Evolutionary conservation across 1,140 invertebrate genomes (phyloP).

Genomic region (Gonioctena quinquepunctata): DNA sequence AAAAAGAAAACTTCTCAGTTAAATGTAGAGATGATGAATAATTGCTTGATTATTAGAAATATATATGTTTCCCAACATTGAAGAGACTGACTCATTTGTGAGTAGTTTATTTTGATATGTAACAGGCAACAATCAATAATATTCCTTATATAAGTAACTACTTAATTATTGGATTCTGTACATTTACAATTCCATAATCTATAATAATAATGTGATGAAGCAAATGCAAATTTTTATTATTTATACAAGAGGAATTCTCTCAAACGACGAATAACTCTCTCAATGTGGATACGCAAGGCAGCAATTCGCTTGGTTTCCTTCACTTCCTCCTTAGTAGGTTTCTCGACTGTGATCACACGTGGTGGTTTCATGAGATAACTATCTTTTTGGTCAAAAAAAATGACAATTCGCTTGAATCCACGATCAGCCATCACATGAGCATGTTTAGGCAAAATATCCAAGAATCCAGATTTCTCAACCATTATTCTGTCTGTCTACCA

Average conservation of each 20-base stretch:
- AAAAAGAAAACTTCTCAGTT: no score
- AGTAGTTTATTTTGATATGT: no score
- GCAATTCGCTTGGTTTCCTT: conserved; percentile 53
- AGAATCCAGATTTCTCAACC: conserved; percentile 42
- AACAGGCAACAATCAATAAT: no score
- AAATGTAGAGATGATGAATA: no score
- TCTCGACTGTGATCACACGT: no score
- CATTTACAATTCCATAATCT: conserved; percentile 6
- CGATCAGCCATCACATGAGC: conserved; percentile 50
- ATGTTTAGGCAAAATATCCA: conserved; percentile 34
- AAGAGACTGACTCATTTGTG: no score
- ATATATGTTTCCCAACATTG: no score
- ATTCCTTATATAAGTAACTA: no score
- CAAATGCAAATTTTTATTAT: conserved; percentile 23
- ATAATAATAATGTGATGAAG: conserved; percentile 15
- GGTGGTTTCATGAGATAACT: conserved; percentile 42
- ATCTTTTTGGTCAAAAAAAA: conserved; percentile 34
- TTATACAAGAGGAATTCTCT: conserved; percentile 53
- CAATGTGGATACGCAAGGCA: conserved; percentile 54
- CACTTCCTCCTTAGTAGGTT: no score
- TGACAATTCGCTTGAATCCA: conserved; percentile 49
- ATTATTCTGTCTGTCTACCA: conserved; percentile 43
- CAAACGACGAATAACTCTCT: conserved; percentile 50
- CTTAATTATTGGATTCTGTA: no score
- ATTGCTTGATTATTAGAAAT: no score